A percentile compares a stretch with the other conserved stretches of the same genome.
Evolutionary conservation across 1,140 invertebrate species (phyloP).

Genomic region (Maniola jurtina): DNA sequence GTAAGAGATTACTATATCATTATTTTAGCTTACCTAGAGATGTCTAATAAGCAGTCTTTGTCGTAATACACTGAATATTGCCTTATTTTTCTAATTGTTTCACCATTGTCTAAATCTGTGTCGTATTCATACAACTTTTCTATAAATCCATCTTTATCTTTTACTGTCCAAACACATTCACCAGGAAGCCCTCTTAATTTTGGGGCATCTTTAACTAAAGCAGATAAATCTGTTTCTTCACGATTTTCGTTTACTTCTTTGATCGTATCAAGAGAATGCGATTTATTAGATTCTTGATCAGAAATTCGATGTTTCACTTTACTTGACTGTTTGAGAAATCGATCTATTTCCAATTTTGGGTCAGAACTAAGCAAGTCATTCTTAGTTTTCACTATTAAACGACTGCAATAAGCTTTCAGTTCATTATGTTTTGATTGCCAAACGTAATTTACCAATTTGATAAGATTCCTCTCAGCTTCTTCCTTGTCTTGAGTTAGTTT

Average conservation of each 20-base stretch:
- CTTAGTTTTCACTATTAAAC: constrained; percentile 56
- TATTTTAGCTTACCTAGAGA: constrained; percentile 23
- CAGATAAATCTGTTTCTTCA: constrained; percentile 31
- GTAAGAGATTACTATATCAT: too few relatives aligned
- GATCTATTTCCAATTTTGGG: constrained; percentile 50
- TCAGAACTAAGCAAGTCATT: constrained; percentile 55
- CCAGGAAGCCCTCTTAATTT: constrained; percentile 52
- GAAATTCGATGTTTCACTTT: not conserved
- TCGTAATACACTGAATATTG: constrained; percentile 68
- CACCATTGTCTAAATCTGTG: constrained; percentile 50
- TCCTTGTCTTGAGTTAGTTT: constrained; percentile 56
- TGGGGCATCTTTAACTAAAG: constrained; percentile 41
- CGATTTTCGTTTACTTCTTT: constrained; percentile 14
- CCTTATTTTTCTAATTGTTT: constrained; percentile 56
- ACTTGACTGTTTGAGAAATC: constrained; percentile 44
- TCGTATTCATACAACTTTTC: constrained; percentile 67
- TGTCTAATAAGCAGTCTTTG: constrained; percentile 62
- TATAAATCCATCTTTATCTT: constrained; percentile 66
- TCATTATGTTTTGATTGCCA: constrained; percentile 56
- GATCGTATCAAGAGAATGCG: not conserved
- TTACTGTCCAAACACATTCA: constrained; percentile 63
- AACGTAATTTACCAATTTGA: constrained; percentile 54
- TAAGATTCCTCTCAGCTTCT: constrained; percentile 52
- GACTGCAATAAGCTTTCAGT: constrained; percentile 56
- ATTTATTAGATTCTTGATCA: not conserved